phyloP scores from a whole-genome alignment of 53 echinoderm and acorn worm genomes.

The Patiria pectinifera region DNA sequence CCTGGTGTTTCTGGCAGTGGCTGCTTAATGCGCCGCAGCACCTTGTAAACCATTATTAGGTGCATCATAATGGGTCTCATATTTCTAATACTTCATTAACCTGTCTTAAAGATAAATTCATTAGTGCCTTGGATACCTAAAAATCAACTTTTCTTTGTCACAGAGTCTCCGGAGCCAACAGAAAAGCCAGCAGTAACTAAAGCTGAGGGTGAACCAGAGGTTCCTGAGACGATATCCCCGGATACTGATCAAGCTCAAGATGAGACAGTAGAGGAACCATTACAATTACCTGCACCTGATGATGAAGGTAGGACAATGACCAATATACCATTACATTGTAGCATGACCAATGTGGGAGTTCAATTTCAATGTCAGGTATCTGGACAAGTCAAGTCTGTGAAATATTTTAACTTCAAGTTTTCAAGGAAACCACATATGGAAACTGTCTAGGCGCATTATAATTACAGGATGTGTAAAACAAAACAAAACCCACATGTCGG shows the following conservation, averaged over 20 bases:
- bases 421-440: no score
- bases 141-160: not conserved
- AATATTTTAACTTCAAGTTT: not conserved
- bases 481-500: no score
- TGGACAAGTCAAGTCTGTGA: not conserved
- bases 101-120: no score
- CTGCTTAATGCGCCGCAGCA: no score
- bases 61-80: no score
- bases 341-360: not conserved
- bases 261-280: conserved; percentile 67
- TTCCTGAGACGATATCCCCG: not conserved
- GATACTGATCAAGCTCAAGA: conserved; percentile 14
- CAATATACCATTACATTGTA: not conserved
- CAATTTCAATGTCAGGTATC: not conserved
- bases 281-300: conserved; percentile 76
- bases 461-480: no score
- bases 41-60: no score
- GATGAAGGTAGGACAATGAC: conserved; percentile 1
- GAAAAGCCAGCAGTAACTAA: not conserved
- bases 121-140: no score
- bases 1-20: no score
- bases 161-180: not conserved
- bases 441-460: no score
- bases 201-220: conserved; percentile 5
- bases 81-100: no score